A percentile compares a stretch with the other conserved stretches of the same genome.
phyloP scores from a whole-genome alignment of 2,888 invertebrate genomes.

The Andrena minutula region DNA sequence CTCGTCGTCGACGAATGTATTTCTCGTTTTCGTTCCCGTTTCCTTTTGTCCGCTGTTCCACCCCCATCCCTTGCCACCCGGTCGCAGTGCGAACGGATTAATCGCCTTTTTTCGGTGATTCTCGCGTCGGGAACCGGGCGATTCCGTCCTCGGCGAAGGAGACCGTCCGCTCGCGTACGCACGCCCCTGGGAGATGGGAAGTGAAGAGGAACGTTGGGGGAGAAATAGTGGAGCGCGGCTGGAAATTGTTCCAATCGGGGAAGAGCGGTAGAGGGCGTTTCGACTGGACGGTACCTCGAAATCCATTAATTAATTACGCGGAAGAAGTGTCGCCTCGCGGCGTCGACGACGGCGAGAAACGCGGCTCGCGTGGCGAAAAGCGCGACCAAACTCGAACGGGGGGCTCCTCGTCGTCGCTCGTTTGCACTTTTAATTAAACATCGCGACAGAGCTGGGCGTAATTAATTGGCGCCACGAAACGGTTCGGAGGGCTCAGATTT shows the following conservation, averaged over 20 bases:
- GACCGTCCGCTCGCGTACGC: not conserved
- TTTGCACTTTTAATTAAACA: conserved; percentile 75
- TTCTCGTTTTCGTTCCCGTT: conserved; percentile 21
- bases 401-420: conserved; percentile 43
- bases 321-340: conserved; percentile 29
- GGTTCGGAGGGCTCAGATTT: conserved; percentile 46
- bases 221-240: not conserved
- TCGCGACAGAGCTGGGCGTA: conserved; percentile 70
- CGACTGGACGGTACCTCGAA: conserved; percentile 52
- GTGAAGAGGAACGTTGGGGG: not conserved
- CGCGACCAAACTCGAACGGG: conserved; percentile 51
- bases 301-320: conserved; percentile 73
- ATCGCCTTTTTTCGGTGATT: conserved; percentile 58
- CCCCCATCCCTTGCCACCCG: not conserved
- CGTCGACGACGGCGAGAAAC: conserved; percentile 49
- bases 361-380: conserved; percentile 58
- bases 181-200: not conserved
- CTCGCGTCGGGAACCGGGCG: conserved; percentile 21
- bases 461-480: conserved; percentile 67
- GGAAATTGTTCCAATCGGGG: conserved; percentile 68
- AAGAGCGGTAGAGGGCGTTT: conserved; percentile 45
- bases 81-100: conserved; percentile 50
- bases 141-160: not conserved
- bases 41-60: not conserved
- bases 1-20: conserved; percentile 10